Evolutionary conservation across 2,888 invertebrate species (phyloP).

Genomic region (Masnerella sp.): DNA sequence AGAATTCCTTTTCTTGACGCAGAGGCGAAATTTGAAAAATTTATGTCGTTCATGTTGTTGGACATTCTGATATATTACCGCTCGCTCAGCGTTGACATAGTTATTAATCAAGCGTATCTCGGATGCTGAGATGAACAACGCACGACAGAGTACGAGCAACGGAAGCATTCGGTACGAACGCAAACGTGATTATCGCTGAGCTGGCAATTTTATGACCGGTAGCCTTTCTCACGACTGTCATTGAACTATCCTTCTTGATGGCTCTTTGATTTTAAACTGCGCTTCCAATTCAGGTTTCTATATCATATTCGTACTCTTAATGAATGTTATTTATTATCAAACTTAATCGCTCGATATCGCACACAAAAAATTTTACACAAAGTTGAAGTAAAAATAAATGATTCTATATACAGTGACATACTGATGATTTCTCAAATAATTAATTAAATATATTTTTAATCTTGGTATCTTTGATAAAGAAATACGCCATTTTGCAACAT

Average conservation of each 20-base stretch:
- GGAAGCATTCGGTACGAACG: constrained; percentile 53
- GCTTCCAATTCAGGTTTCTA: constrained; percentile 4
- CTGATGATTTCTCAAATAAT: too few relatives aligned
- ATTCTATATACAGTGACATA: too few relatives aligned
- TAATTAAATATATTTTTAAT: too few relatives aligned
- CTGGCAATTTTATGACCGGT: constrained; percentile 56
- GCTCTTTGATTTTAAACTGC: constrained; percentile 23
- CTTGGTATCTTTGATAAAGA: too few relatives aligned
- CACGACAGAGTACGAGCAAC: constrained; percentile 48
- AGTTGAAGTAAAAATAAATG: too few relatives aligned
- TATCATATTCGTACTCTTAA: constrained; percentile 42
- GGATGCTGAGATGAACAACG: constrained; percentile 61
- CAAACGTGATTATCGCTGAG: constrained; percentile 54
- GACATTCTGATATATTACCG: constrained; percentile 62
- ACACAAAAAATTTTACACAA: too few relatives aligned
- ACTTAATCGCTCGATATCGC: too few relatives aligned
- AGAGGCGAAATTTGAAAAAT: constrained; percentile 62
- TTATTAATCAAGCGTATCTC: constrained; percentile 67
- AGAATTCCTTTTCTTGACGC: constrained; percentile 55
- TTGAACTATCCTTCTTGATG: constrained; percentile 50
- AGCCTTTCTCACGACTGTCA: constrained; percentile 59
- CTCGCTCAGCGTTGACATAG: constrained; percentile 62
- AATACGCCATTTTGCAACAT: too few relatives aligned
- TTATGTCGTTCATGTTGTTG: constrained; percentile 61
- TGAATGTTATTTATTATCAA: too few relatives aligned